Base-by-base conservation (phyloP, 2,888 invertebrate genomes). In the Clistopyga incitator region DNA sequence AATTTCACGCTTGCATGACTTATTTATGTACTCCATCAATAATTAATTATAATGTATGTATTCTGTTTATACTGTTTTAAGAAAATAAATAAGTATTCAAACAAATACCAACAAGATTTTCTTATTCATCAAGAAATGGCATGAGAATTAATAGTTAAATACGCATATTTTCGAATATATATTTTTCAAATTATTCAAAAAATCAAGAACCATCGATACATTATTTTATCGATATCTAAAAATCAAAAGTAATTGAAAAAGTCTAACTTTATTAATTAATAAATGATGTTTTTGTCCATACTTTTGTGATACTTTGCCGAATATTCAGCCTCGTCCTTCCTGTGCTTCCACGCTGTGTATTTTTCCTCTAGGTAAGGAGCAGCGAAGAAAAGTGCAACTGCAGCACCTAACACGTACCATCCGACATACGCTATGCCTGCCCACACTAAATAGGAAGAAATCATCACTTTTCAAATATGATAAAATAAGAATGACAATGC, bases 241-340 rank as follows among this genome's bases (percentile, higher is more conserved):
- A 34, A 15, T 18, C 25, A 38, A 25, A 11, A 76, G 15, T 10
- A 20, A 20, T 45, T 52, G 34, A n/a, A 34, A 42, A 65, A 52
- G 20, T 15, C 38, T 18, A 74, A 81, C 54, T 23, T 80, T 70
- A 74, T 50, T 59, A 70, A 29, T n/a, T 0, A 50, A 50, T 25
- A 25, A 81, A 71, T 29, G 4, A 29, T 29, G 29, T 29, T 34
- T 23, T 34, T 65, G 59, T 64, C 81, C 87, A 88, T 90, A 94
- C 94, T 91, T 92, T 94, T 94, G 81, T 94, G 94, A 88, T 94
- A 94, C 86, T 94, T 94, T 29, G 92, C 94, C 25, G 90, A 90
- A 88, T 94, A 94, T 82, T 93, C 92, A 29, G 87, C 85, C 42
- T 94, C 93, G 11, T 91, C 92, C 79, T 86, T 92, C 54, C 87